These are phyloP conservation scores for Syngnathus rostellatus DNA, from an alignment of 2,797 vertebrate genomes.

Conservation along the genomic window DNA sequence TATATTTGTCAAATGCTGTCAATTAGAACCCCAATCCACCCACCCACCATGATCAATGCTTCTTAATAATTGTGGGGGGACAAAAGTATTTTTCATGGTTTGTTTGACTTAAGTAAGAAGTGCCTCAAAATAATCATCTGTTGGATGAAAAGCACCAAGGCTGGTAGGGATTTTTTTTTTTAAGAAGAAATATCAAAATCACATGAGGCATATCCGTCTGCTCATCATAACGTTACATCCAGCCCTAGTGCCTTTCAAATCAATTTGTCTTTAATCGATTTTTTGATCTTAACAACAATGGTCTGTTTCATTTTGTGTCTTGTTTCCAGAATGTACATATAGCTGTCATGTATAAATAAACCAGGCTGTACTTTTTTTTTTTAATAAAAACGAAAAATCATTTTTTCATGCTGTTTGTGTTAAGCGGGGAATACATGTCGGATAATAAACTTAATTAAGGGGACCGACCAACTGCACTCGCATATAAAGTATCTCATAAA, in stretches of 20 bases:
- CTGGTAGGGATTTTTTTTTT: neutral
- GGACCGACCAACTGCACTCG: no score
- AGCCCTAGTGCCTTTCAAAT: conserved; percentile 46
- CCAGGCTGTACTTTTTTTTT: conserved; percentile 64
- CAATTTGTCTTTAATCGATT: conserved; percentile 7
- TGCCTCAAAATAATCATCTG: conserved; percentile 27
- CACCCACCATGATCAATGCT: conserved; percentile 19
- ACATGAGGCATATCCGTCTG: neutral
- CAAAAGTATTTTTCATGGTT: conserved; percentile 1
- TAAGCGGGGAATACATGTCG: no score
- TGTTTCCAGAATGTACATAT: conserved; percentile 69
- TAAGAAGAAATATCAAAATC: neutral
- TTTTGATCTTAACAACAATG: conserved; percentile 4
- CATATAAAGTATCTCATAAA: no score
- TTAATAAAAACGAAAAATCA: conserved; percentile 50
- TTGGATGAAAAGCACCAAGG: conserved; percentile 22
- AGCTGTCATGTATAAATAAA: conserved; percentile 68
- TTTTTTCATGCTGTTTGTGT: neutral
- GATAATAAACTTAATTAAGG: no score
- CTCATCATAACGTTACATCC: neutral
- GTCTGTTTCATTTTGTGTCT: conserved; percentile 41
- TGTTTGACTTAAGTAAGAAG: conserved; percentile 11
- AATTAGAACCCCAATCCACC: conserved; percentile 34
- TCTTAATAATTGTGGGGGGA: conserved; percentile 23
- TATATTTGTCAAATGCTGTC: conserved; percentile 47